phyloP scores from a whole-genome alignment of 1,140 invertebrate species.

The Zaprionus inermis region DNA sequence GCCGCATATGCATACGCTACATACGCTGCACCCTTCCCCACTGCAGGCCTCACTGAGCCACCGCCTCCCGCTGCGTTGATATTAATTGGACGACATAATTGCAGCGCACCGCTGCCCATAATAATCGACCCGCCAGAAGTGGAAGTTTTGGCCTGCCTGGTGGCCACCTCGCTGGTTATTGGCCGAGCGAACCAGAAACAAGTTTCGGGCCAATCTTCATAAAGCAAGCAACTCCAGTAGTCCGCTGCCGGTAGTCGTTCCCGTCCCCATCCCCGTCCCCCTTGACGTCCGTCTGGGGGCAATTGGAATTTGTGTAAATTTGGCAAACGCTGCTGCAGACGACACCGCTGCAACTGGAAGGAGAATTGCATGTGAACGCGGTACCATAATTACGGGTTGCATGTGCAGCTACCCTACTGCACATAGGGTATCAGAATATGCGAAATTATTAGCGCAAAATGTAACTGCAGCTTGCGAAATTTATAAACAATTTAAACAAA shows the following conservation, averaged over 20 bases:
- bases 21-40: background rate
- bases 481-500: background rate
- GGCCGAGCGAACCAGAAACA: constrained; percentile 12
- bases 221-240: constrained; percentile 35
- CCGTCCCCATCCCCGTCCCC: constrained; percentile 40
- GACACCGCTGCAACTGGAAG: constrained; percentile 29
- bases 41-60: constrained; percentile 1
- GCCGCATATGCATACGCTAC: constrained; percentile 42
- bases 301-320: constrained; percentile 75
- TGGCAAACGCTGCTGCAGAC: constrained; percentile 59
- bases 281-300: constrained; percentile 11
- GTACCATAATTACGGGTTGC: constrained; percentile 66
- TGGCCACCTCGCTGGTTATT: constrained; percentile 30
- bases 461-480: background rate
- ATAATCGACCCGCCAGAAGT: constrained; percentile 61
- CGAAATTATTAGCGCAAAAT: background rate
- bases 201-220: constrained; percentile 63
- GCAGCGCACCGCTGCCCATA: constrained; percentile 78
- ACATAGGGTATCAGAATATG: constrained; percentile 4
- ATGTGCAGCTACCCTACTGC: constrained; percentile 12
- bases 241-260: background rate
- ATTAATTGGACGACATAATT: constrained; percentile 84
- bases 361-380: constrained; percentile 34
- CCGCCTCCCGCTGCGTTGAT: constrained; percentile 75
- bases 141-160: constrained; percentile 2